Evolutionary conservation across 2,888 invertebrate genomes (phyloP), one percentile per base, ranked within the genome.

Genomic region (Erpobdella octoculata): DNA sequence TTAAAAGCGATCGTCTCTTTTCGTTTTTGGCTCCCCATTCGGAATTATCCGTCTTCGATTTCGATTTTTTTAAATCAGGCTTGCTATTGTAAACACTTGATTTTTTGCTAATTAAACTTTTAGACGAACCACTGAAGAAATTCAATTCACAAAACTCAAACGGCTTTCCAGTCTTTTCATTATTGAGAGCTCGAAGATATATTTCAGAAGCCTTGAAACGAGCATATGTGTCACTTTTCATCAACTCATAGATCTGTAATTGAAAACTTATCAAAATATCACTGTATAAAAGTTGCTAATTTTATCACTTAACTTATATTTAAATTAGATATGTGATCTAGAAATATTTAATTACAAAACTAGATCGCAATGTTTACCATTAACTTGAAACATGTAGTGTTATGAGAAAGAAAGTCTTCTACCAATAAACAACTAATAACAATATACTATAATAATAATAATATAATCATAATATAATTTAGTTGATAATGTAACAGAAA

Each of bases 201-300:
- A 62, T n/a, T 6, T 62, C 62, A 33, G 62, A 62, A 33, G 35
- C n/a, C 35, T 62, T 62, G 62, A 62, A 62, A n/a, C 62, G 31
- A 33, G n/a, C 33, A 62, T 62, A 62, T 35, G 28, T 62, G 35
- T 62, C 62, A 8, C 33, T 28, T 35, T 62, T 62, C 62, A 62
- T 62, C 5, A 62, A 31, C 62, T 33, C n/a, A 28, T 62, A 31
- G n/a, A 62, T 62, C 62, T 62, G 25, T 35, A 5, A 12, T 41
- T 25, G 53, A 53, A 8, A 6, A 1, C 5, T 6, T 12, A n/a
- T 6, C 21, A 53, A 53, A 53, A 18, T 21, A 12, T 53, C 5
- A 53, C 6, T 25, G 8, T n/a, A 53, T 12, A 12, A 53, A 25
- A 53, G 53, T n/a, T n/a, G n/a, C n/a, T n/a, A 53, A 6, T 53